These are phyloP conservation scores for Styela plicata DNA, from an alignment of 23 tunicate species.

Conservation along the genomic window DNA sequence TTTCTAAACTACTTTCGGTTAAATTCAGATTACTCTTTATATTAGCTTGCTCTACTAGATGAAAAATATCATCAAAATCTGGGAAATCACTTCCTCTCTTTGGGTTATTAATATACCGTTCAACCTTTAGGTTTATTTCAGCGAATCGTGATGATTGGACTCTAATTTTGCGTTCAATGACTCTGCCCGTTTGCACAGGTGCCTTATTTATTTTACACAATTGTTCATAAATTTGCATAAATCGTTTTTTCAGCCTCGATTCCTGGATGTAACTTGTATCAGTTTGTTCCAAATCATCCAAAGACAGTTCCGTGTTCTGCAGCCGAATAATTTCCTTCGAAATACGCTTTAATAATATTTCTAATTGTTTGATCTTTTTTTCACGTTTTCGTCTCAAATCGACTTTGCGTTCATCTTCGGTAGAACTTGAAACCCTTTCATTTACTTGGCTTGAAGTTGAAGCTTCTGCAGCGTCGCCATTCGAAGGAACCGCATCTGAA, in stretches of 20 bases:
- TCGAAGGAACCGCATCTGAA: neutral
- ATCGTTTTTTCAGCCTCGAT: slow-evolving; percentile 37
- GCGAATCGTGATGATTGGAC: slow-evolving; percentile 31
- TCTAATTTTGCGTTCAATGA: slow-evolving; percentile 28
- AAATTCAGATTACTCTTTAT: slow-evolving; percentile 26
- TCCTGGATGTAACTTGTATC: slow-evolving; percentile 58
- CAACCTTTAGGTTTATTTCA: slow-evolving; percentile 42
- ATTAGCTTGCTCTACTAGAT: slow-evolving; percentile 40
- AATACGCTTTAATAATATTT: neutral
- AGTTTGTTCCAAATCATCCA: slow-evolving; percentile 51
- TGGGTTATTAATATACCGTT: slow-evolving; percentile 37
- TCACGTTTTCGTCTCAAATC: neutral
- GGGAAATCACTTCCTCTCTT: slow-evolving; percentile 38
- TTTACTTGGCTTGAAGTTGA: neutral
- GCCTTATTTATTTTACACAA: slow-evolving; percentile 30
- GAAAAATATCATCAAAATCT: slow-evolving; percentile 37
- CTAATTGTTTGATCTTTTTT: neutral
- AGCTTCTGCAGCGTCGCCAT: neutral
- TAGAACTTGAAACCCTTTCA: neutral
- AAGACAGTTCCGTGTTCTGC: slow-evolving; percentile 49
- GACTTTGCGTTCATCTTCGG: neutral
- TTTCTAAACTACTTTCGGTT: neutral
- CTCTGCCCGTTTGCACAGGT: slow-evolving; percentile 29
- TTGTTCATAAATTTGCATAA: slow-evolving; percentile 45
- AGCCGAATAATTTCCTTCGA: slow-evolving; percentile 58